Evolutionary conservation across 2,888 invertebrate species (phyloP).

Genomic region (Scaptomyza polygonia): DNA sequence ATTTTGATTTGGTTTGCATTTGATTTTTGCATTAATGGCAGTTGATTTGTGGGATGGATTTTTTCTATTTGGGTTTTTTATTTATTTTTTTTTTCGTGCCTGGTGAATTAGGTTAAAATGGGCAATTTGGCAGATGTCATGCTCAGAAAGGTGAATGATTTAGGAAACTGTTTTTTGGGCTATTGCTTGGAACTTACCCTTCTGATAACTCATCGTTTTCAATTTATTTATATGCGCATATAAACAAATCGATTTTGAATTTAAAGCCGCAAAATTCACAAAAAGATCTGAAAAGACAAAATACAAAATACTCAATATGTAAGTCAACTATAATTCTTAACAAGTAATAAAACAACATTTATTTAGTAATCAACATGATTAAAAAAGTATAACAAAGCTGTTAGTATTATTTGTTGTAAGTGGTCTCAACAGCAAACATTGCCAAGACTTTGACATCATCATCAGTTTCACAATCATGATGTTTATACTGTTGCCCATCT

Average conservation of each 20-base stretch:
- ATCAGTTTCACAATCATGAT: slow-evolving; percentile 10
- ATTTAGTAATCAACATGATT: slow-evolving; percentile 19
- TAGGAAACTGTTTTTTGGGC: neutral
- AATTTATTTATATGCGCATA: slow-evolving; percentile 54
- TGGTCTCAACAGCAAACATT: slow-evolving; percentile 22
- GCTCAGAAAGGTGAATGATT: slow-evolving; percentile 45
- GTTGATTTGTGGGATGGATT: slow-evolving; percentile 40
- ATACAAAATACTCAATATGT: neutral
- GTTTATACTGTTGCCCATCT: slow-evolving; percentile 12
- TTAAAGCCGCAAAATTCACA: slow-evolving; percentile 25
- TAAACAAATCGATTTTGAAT: slow-evolving; percentile 27
- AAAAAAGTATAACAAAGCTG: slow-evolving; percentile 9
- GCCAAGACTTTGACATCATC: slow-evolving; percentile 10
- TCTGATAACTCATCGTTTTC: slow-evolving; percentile 83
- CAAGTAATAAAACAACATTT: neutral
- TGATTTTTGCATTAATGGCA: slow-evolving; percentile 23
- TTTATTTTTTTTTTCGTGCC: slow-evolving; percentile 11
- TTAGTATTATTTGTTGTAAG: slow-evolving; percentile 7
- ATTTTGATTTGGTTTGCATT: slow-evolving; percentile 46
- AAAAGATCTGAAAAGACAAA: slow-evolving; percentile 54
- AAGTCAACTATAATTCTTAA: neutral
- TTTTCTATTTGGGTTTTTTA: too few relatives aligned
- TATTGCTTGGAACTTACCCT: slow-evolving; percentile 75
- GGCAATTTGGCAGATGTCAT: slow-evolving; percentile 53
- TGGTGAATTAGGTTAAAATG: slow-evolving; percentile 11